Evolutionary conservation across 2,797 vertebrate species (phyloP), one percentile per base, ranked within the genome.

Genomic region (Sebastes dallii): DNA sequence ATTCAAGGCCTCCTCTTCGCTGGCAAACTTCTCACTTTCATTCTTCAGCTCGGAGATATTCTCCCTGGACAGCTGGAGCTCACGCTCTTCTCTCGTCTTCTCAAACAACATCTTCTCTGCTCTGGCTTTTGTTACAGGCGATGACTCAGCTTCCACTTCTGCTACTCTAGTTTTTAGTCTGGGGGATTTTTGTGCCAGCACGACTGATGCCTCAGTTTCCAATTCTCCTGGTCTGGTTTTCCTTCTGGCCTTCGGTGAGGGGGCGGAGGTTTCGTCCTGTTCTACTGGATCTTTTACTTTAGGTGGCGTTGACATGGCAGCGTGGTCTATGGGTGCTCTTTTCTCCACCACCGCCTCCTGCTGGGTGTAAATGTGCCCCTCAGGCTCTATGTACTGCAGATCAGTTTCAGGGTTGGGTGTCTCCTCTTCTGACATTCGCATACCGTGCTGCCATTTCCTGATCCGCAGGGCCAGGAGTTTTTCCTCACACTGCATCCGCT

Each of bases 1-100:
- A 65, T 92, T 89, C 64, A 96, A 86, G 27, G 95, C 95, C 65
- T 96, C 95, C 70, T 96, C 93, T 75, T 96, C 96, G 81, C 91
- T 96, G 50, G 80, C 86, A 80, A 93, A 95, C 69, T 75, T 89
- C 62, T 96, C 94, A 74, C 83, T 92, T 80, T 95, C 93, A 62
- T 73, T 92, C 82, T 93, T 95, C 25, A 96, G 70, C 76, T 96
- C 96, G 13, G 91, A 94, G 36, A 96, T 90, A 76, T 95, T 96
- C 72, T 96, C 95, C 58, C 89, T 90, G 0, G 95, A 96, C 55
- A 96, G 90, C 76, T 96, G 94, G 3, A 95, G 92, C 76, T 96
- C 95, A 78, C 39, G 79, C 14, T 94, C 86, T 69, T 89, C 89
- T 66, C 36, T 62, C 1, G 79, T 88, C 72, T 84, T 89, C 74